phyloP scores from a whole-genome alignment of 1,140 invertebrate genomes.

The Drosophila pseudoobscura region DNA sequence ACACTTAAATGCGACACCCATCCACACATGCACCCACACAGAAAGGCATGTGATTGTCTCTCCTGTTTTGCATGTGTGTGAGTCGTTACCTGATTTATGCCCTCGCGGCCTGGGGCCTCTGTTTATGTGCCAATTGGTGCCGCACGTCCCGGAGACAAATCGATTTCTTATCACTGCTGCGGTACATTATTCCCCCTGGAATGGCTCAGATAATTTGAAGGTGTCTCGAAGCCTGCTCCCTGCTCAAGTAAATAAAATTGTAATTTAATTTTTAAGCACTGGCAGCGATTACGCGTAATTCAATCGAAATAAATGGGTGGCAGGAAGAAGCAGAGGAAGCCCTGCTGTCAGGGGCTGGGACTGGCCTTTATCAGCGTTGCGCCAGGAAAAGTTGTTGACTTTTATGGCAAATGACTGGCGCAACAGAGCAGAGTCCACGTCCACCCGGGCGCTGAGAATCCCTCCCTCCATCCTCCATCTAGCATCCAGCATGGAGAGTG shows the following conservation, averaged over 20 bases:
- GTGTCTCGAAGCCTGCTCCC: constrained; percentile 9
- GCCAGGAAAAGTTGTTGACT: constrained; percentile 75
- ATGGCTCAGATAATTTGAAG: constrained; percentile 58
- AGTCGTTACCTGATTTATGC: constrained; percentile 66
- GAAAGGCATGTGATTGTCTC: constrained; percentile 8
- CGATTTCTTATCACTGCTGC: constrained; percentile 76
- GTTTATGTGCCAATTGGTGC: constrained; percentile 79
- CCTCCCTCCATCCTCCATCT: no score
- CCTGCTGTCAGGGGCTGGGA: constrained; percentile 28
- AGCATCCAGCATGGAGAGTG: not conserved
- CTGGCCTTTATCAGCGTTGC: constrained; percentile 62
- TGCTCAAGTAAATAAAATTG: constrained; percentile 74
- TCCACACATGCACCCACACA: constrained; percentile 4
- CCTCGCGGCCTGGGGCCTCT: constrained; percentile 58
- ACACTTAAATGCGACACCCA: constrained; percentile 60
- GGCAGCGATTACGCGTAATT: constrained; percentile 76
- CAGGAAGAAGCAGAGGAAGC: constrained; percentile 11
- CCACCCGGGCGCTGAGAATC: not conserved
- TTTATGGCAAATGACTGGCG: constrained; percentile 70
- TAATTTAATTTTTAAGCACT: constrained; percentile 79
- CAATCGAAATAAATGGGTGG: constrained; percentile 60
- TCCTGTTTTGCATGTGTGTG: constrained; percentile 20
- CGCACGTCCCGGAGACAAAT: constrained; percentile 76
- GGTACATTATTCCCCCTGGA: constrained; percentile 49
- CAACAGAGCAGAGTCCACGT: constrained; percentile 3